Conservation (phyloP, 2,797 vertebrate species). For the Etheostoma nigrum region DNA sequence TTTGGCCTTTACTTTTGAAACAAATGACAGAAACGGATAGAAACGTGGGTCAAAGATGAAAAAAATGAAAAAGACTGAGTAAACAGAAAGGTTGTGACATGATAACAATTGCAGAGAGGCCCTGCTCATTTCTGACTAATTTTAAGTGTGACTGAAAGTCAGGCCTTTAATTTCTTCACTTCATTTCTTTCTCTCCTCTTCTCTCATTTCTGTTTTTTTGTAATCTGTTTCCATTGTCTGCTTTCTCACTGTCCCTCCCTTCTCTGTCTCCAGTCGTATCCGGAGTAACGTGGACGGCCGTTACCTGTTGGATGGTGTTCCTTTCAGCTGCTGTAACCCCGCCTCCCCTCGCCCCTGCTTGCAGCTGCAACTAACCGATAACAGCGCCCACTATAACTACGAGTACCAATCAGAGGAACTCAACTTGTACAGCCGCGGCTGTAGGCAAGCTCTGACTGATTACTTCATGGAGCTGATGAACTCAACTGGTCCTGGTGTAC, state of each 20-base stretch:
- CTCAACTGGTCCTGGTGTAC: slow-evolving; percentile 87
- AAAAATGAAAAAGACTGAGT: slow-evolving; percentile 40
- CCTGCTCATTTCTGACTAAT: slow-evolving; percentile 8
- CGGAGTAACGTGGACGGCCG: slow-evolving; percentile 96
- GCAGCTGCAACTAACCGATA: slow-evolving; percentile 93
- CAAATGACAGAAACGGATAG: slow-evolving; percentile 29
- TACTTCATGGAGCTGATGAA: slow-evolving; percentile 96
- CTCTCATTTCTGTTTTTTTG: not conserved
- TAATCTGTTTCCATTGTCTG: not conserved
- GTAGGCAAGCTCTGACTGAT: slow-evolving; percentile 89
- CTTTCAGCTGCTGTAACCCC: slow-evolving; percentile 99
- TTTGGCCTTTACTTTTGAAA: slow-evolving; percentile 62
- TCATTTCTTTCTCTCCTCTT: not conserved
- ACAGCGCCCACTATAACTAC: slow-evolving; percentile 95
- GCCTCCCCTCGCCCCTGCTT: slow-evolving; percentile 95
- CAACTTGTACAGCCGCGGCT: slow-evolving; percentile 92
- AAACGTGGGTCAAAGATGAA: slow-evolving; percentile 57
- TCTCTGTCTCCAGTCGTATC: slow-evolving; percentile 86
- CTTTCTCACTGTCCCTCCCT: not conserved
- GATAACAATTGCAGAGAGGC: slow-evolving; percentile 18
- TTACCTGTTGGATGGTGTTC: slow-evolving; percentile 93
- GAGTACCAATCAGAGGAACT: slow-evolving; percentile 94
- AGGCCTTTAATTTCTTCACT: not conserved
- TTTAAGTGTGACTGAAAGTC: slow-evolving; percentile 9
- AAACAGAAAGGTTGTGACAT: slow-evolving; percentile 37